Conservation (phyloP, 2,797 vertebrate species). For the Argya squamiceps region DNA sequence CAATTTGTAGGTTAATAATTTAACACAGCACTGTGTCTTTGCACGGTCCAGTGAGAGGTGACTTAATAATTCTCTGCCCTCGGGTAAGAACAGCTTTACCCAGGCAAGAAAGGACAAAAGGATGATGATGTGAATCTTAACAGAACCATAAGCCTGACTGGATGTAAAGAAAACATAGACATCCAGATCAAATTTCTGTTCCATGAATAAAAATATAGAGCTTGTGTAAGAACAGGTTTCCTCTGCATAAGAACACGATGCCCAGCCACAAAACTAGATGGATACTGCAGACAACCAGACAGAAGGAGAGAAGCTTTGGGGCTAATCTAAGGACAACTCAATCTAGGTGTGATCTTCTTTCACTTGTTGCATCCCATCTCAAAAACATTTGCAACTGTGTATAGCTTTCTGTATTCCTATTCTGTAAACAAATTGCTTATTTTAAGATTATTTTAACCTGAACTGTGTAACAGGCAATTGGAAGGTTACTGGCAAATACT, state of each 20-base stretch:
- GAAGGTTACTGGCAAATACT: not conserved
- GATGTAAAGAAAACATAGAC: not conserved
- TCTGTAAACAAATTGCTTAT: not conserved
- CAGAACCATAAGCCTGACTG: fast-evolving
- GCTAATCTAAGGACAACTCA: not conserved
- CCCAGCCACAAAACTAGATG: not conserved
- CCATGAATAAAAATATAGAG: not conserved
- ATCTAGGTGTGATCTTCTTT: not conserved
- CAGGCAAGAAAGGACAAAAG: not conserved
- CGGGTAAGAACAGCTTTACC: not conserved
- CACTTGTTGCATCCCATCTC: not conserved
- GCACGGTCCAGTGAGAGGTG: not conserved
- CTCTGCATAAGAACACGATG: not conserved
- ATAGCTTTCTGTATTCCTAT: not conserved
- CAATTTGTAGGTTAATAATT: not conserved
- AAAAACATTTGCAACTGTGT: not conserved
- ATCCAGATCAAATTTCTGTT: not conserved
- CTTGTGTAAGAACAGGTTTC: not conserved
- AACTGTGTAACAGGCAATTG: not conserved
- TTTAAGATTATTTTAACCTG: not conserved
- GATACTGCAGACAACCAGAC: not conserved
- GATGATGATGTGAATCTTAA: not conserved
- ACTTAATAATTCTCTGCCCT: not conserved
- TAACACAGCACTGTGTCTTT: not conserved
- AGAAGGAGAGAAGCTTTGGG: not conserved